Evolutionary conservation across 2,797 vertebrate genomes (phyloP), one percentile per base, ranked within the genome.

Genomic region (Capromys pilorides): DNA sequence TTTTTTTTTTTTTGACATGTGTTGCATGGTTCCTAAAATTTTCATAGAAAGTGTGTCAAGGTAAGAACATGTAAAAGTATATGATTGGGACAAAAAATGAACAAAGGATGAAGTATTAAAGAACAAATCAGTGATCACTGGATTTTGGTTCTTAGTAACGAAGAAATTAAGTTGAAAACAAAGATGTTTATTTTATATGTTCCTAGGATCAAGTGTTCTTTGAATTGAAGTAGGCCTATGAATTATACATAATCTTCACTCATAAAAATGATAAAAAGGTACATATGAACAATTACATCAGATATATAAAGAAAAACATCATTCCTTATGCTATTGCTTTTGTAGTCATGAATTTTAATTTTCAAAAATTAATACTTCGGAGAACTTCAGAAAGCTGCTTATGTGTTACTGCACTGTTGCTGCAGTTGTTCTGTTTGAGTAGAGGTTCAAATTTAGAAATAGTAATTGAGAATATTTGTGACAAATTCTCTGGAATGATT

Each of bases 131-230:
- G n/a, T n/a, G n/a, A n/a, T n/a, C n/a, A n/a, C n/a, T n/a, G n/a
- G n/a, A n/a, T n/a, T n/a, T n/a, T n/a, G n/a, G n/a, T n/a, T n/a
- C n/a, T n/a, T n/a, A n/a, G n/a, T n/a, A n/a, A n/a, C n/a, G n/a
- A 95, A 91, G 59, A 90, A 79, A 95, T 86, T 66, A 66, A 41
- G 45, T 66, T 73, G 64, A 91, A 93, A 92, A 81, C 79, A 66
- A 80, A 75, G 36, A 41, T 69, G 62, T 88, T 75, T 88, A 51
- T 67, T 87, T 66, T 26, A 5, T 49, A n/a, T 33, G 1, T 78
- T 66, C 33, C 22, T 61, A 73, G 49, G 73, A 77, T 91, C 86
- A 94, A 57, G 86, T 88, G 26, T 21, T 28, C 62, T 94, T 91
- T 88, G 41, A 45, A 26, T 86, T 85, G 24, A 24, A 61, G 22